Conservation (phyloP, 2,113 vertebrate genomes). For the Callaeas wilsoni region DNA sequence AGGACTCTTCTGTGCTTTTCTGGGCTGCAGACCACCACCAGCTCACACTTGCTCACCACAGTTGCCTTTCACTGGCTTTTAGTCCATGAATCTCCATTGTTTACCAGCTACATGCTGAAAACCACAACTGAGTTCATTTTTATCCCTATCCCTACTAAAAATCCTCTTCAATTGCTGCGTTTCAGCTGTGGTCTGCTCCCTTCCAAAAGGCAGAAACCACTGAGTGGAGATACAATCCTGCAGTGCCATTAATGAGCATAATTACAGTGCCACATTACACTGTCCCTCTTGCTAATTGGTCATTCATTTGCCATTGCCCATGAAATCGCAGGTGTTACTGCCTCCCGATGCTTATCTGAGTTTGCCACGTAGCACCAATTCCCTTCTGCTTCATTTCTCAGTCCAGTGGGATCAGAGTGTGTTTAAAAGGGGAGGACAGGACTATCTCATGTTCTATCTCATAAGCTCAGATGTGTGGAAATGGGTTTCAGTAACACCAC, state of each 20-base stretch:
- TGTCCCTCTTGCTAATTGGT: conserved; percentile 52
- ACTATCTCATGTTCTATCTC: neutral
- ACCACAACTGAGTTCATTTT: neutral
- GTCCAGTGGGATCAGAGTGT: neutral
- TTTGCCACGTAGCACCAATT: neutral
- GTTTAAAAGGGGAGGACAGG: neutral
- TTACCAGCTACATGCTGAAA: neutral
- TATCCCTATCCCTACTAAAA: neutral
- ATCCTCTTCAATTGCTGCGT: neutral
- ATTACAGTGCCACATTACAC: conserved; percentile 38
- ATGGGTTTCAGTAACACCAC: conserved; percentile 2
- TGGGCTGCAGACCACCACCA: neutral
- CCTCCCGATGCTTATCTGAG: conserved; percentile 15
- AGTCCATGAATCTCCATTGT: neutral
- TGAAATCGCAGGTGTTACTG: conserved; percentile 26
- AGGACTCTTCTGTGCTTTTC: neutral
- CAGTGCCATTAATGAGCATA: conserved; percentile 51
- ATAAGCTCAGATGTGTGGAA: neutral
- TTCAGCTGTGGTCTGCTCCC: neutral
- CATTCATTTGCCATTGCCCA: conserved; percentile 43
- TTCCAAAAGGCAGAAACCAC: neutral
- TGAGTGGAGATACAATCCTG: conserved; percentile 22
- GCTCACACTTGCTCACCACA: neutral
- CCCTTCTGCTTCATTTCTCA: conserved; percentile 44
- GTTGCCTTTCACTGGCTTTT: neutral